phyloP scores from a whole-genome alignment of 2,113 vertebrate genomes.

The Dunckerocampus dactyliophorus region DNA sequence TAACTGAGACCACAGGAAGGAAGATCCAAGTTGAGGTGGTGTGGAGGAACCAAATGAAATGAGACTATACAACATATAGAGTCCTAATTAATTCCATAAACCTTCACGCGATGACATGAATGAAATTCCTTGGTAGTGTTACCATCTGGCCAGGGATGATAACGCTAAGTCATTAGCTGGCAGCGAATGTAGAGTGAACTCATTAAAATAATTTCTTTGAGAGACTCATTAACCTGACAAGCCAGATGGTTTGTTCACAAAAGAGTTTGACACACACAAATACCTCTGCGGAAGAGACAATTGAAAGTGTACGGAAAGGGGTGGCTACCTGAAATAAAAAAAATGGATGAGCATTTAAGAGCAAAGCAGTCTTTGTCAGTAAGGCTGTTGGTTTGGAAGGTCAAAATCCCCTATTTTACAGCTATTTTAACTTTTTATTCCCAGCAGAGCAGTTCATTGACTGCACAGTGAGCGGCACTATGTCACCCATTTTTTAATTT shows the following conservation, averaged over 20 bases:
- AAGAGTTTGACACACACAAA: background rate
- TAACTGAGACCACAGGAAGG: conserved; percentile 38
- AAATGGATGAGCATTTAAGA: no score
- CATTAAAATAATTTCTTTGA: conserved; percentile 44
- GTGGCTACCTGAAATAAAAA: no score
- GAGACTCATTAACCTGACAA: conserved; percentile 12
- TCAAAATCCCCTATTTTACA: no score
- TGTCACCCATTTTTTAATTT: no score
- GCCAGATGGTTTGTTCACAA: background rate
- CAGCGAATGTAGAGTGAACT: conserved; percentile 49
- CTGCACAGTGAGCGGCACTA: no score
- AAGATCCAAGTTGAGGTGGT: background rate
- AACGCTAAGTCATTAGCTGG: conserved; percentile 55
- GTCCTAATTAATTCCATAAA: background rate
- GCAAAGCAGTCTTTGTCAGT: no score
- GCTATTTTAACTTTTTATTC: no score
- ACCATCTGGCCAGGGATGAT: conserved; percentile 58
- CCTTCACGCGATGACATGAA: conserved; percentile 10
- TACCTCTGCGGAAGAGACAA: background rate
- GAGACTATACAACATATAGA: background rate
- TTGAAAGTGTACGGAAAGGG: background rate
- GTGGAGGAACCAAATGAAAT: background rate
- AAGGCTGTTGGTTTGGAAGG: no score
- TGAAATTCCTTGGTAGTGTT: conserved; percentile 26
- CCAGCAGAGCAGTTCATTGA: no score